Percentiles rank a stretch among this genome's conserved stretches.
phyloP scores from a whole-genome alignment of 2,113 vertebrate species.

The Tapirus terrestris region DNA sequence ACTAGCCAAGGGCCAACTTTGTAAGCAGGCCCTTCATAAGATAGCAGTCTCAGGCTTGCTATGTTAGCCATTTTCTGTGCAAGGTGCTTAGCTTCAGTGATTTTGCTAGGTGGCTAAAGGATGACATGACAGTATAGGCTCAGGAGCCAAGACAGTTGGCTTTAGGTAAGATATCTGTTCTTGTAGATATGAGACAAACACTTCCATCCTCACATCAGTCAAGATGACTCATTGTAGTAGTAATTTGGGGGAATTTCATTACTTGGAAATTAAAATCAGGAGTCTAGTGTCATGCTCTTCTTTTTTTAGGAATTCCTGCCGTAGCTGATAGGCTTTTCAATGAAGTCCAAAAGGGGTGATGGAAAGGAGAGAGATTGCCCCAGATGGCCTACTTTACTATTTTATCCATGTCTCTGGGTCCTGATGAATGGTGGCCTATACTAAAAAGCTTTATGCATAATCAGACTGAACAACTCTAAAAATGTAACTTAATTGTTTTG shows the following conservation, averaged over 20 bases:
- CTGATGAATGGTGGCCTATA: background rate
- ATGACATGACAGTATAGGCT: background rate
- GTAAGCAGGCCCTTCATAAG: background rate
- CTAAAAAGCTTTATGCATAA: background rate
- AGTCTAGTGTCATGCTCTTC: background rate
- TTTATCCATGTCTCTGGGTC: background rate
- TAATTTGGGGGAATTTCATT: background rate
- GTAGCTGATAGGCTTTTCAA: background rate
- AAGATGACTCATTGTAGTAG: background rate
- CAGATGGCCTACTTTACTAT: background rate
- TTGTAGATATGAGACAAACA: background rate
- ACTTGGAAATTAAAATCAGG: background rate
- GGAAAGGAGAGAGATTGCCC: background rate
- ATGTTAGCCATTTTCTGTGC: background rate
- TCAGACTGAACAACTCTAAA: conserved; percentile 6
- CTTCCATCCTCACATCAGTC: background rate
- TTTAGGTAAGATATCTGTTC: background rate
- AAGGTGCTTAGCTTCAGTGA: background rate
- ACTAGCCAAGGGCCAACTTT: too few species aligned
- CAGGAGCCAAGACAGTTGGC: background rate
- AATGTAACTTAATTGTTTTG: background rate
- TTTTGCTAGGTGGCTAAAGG: background rate
- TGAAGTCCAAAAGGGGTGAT: background rate
- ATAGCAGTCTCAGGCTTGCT: background rate
- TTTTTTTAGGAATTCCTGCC: background rate